phyloP scores from a whole-genome alignment of 2,888 invertebrate genomes.

The Drosophila formosana region DNA sequence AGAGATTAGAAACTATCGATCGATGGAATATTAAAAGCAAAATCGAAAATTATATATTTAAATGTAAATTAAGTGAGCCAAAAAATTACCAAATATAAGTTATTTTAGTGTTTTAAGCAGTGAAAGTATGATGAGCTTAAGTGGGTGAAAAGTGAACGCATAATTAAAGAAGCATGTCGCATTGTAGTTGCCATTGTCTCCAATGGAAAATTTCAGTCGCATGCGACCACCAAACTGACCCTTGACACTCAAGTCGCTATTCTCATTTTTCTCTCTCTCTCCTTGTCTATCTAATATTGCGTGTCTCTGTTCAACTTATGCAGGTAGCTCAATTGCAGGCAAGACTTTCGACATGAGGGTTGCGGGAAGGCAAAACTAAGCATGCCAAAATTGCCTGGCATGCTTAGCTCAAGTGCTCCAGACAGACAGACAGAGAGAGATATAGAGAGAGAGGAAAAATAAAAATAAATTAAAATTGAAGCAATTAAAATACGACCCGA shows the following conservation, averaged over 20 bases:
- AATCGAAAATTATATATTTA: slow-evolving; percentile 70
- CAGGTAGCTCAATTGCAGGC: slow-evolving; percentile 63
- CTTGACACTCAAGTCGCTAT: slow-evolving; percentile 8
- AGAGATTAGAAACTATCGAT: slow-evolving; percentile 75
- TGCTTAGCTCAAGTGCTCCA: slow-evolving; percentile 21
- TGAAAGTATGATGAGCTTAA: slow-evolving; percentile 67
- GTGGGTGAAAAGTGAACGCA: slow-evolving; percentile 62
- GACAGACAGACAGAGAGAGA: neutral
- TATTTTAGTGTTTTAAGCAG: slow-evolving; percentile 75
- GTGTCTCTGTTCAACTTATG: slow-evolving; percentile 43
- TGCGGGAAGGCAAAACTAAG: slow-evolving; percentile 25
- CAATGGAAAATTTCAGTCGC: slow-evolving; percentile 20
- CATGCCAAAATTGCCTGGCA: slow-evolving; percentile 50
- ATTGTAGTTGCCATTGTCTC: neutral
- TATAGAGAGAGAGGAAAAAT: slow-evolving; percentile 22
- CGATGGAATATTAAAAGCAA: slow-evolving; percentile 54
- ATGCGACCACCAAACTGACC: slow-evolving; percentile 33
- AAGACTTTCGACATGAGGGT: slow-evolving; percentile 38
- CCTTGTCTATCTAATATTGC: slow-evolving; percentile 14
- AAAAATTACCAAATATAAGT: slow-evolving; percentile 76
- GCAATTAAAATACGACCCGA: slow-evolving; percentile 72
- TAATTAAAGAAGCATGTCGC: slow-evolving; percentile 52
- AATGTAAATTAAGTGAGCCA: slow-evolving; percentile 75
- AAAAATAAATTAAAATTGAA: slow-evolving; percentile 73
- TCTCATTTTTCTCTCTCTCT: neutral